phyloP scores from a whole-genome alignment of 1,140 invertebrate species.

The Antheraea mylitta region DNA sequence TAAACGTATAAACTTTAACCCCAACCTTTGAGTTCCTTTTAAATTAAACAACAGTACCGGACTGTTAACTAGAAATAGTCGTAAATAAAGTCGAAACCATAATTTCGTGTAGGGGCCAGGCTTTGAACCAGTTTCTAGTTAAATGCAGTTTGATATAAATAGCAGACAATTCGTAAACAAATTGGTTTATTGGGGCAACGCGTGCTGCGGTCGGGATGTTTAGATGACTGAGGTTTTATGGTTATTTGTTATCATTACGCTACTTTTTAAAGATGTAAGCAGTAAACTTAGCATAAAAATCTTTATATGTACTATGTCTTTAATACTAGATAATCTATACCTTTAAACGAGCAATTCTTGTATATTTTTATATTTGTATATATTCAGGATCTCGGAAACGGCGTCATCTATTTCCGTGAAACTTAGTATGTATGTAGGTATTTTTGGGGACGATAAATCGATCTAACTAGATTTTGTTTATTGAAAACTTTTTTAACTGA shows the following conservation, averaged over 20 bases:
- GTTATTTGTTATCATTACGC: not conserved
- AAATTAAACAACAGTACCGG: not conserved
- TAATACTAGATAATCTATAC: no score
- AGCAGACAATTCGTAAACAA: conserved; percentile 38
- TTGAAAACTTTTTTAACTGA: no score
- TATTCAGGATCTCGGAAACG: no score
- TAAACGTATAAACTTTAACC: not conserved
- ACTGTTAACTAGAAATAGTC: not conserved
- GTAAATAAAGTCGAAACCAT: not conserved
- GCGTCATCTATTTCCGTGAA: no score
- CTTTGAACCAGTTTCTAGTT: conserved; percentile 16
- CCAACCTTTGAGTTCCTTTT: not conserved
- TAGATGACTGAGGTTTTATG: conserved; percentile 4
- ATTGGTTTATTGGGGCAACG: conserved; percentile 32
- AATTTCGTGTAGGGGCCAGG: not conserved
- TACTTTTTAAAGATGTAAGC: not conserved
- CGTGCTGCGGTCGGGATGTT: conserved; percentile 9
- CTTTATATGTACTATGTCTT: not conserved
- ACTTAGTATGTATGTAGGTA: no score
- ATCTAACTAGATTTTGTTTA: no score
- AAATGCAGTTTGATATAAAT: conserved; percentile 28
- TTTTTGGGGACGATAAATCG: no score
- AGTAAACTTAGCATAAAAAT: not conserved
- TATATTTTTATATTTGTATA: no score
- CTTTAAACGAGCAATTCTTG: no score